Conservation (phyloP, 1,140 invertebrate genomes). For the Leptonema lineaticorne region DNA sequence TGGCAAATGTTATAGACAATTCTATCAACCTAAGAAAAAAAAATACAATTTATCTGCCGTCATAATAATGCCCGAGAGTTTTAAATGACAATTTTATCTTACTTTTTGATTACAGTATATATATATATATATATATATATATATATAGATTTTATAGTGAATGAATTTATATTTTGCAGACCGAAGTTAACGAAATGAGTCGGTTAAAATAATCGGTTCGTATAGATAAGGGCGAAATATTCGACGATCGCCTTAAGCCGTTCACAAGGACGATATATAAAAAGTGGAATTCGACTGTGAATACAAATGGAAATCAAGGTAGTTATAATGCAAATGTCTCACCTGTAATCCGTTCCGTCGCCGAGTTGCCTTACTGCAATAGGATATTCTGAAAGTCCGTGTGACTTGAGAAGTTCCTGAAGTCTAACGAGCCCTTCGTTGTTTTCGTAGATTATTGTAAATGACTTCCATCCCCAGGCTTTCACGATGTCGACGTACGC, state of each 20-base stretch:
- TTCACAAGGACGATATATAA: no score
- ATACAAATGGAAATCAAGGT: background rate
- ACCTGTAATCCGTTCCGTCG: conserved; percentile 80
- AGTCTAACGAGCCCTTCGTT: conserved; percentile 90
- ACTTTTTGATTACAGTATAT: no score
- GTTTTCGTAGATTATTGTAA: conserved; percentile 94
- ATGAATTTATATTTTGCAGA: no score
- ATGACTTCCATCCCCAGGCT: conserved; percentile 88
- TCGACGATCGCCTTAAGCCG: no score
- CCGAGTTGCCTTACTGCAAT: conserved; percentile 78
- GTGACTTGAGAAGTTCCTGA: conserved; percentile 89
- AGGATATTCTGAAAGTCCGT: conserved; percentile 78
- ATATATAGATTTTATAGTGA: no score
- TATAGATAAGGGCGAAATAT: background rate
- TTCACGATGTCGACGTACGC: conserved; percentile 88
- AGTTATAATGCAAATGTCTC: conserved; percentile 23
- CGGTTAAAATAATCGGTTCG: background rate
- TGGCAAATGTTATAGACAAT: no score
- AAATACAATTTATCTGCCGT: no score
- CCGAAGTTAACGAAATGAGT: background rate
- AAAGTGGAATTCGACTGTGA: no score
- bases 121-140: no score
- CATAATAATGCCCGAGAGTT: no score
- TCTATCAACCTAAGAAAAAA: no score
- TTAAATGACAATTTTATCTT: no score